Percentiles rank a stretch among this genome's conserved stretches.
phyloP scores from a whole-genome alignment of 2,113 vertebrate species.

The Oxyura jamaicensis region DNA sequence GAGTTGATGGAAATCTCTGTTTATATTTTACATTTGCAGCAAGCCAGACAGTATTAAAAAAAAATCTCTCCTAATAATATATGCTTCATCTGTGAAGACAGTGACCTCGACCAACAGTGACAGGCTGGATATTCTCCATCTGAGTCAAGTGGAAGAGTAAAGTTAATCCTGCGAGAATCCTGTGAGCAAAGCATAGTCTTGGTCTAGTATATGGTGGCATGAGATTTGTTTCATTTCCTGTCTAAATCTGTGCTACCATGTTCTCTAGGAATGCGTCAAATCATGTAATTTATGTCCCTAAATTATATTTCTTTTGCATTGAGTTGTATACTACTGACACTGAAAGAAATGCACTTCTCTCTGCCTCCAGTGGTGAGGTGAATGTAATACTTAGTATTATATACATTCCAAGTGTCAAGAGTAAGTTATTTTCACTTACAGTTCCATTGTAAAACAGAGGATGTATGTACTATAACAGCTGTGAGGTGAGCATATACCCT shows the following conservation, averaged over 20 bases:
- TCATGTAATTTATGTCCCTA: not conserved
- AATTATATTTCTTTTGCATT: not conserved
- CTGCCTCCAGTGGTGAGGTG: not conserved
- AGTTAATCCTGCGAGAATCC: not conserved
- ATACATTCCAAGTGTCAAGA: not conserved
- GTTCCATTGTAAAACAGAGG: too few species aligned
- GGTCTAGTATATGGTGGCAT: not conserved
- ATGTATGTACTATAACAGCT: not conserved
- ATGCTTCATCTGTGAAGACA: not conserved
- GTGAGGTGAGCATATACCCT: not conserved
- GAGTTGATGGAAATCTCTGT: not conserved
- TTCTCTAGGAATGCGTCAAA: not conserved
- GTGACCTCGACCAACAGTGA: not conserved
- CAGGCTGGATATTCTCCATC: not conserved
- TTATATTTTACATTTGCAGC: not conserved
- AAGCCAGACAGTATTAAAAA: not conserved
- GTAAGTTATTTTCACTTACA: too few species aligned
- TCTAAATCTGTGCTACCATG: not conserved
- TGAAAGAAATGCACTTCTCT: not conserved
- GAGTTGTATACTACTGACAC: not conserved
- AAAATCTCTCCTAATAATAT: not conserved
- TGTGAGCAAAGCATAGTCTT: not conserved
- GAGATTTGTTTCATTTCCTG: not conserved
- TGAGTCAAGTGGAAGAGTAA: not conserved
- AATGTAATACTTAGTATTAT: not conserved